phyloP scores from a whole-genome alignment of 2,888 invertebrate species.

The Aphelenchoides bicaudatus region DNA sequence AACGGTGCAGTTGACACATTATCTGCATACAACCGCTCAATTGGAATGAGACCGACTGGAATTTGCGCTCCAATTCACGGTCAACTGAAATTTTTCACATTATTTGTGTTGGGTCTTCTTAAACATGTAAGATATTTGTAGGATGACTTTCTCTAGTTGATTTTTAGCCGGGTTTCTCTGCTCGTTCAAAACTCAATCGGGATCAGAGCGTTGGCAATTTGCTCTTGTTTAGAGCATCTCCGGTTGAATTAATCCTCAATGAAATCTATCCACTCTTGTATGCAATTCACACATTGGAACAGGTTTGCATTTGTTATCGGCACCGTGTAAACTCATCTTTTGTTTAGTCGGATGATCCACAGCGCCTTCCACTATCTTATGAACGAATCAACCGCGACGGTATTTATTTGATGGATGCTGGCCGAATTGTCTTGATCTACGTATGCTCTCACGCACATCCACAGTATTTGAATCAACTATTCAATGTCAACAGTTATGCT shows the following conservation, averaged over 20 bases:
- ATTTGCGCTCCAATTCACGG: conserved; percentile 34
- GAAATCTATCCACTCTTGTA: conserved; percentile 87
- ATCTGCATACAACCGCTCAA: conserved; percentile 62
- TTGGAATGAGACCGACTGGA: conserved; percentile 30
- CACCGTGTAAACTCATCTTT: background rate
- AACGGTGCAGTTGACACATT: conserved; percentile 88
- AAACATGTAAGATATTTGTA: conserved; percentile 67
- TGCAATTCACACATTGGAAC: conserved; percentile 69
- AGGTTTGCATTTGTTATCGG: conserved; percentile 18
- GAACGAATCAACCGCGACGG: conserved; percentile 73
- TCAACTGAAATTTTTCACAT: conserved; percentile 74
- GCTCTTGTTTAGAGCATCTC: conserved; percentile 85
- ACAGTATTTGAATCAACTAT: conserved; percentile 73
- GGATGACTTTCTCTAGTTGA: conserved; percentile 10
- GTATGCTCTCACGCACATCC: conserved; percentile 76
- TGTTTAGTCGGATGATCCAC: conserved; percentile 65
- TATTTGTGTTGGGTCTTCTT: conserved; percentile 81
- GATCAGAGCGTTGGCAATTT: conserved; percentile 90
- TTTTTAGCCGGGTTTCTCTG: conserved; percentile 74
- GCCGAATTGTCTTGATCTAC: conserved; percentile 76
- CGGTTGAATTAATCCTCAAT: conserved; percentile 76
- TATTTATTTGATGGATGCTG: conserved; percentile 85
- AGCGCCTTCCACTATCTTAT: conserved; percentile 78
- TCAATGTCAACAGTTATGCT: conserved; percentile 74
- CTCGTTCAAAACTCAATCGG: conserved; percentile 71